Evolutionary conservation across 2,888 invertebrate genomes (phyloP).

Genomic region (Rhabditoides inermis): DNA sequence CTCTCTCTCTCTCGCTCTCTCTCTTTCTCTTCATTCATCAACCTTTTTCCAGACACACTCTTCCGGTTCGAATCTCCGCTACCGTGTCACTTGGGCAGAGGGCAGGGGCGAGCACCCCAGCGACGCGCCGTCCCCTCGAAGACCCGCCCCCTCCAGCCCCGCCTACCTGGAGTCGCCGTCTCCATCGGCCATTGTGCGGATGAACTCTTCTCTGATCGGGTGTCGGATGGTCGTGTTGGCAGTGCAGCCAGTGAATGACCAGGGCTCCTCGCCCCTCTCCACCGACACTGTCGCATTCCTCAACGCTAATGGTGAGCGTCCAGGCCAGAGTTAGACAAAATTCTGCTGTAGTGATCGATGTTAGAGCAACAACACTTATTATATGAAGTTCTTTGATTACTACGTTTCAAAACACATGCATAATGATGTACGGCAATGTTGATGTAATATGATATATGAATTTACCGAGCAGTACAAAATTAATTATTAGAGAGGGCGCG

Average conservation of each 20-base stretch:
- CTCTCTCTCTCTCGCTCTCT: no score
- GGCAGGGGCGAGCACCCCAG: no score
- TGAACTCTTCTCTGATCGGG: slow-evolving; percentile 16
- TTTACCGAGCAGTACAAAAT: no score
- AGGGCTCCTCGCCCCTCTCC: slow-evolving; percentile 30
- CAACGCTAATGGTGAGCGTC: slow-evolving; percentile 18
- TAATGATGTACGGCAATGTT: no score
- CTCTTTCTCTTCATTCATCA: not conserved
- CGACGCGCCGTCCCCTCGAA: no score
- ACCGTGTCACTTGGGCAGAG: slow-evolving; percentile 42
- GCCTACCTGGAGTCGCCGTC: slow-evolving; percentile 22
- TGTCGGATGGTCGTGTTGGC: slow-evolving; percentile 37
- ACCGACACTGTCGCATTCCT: slow-evolving; percentile 41
- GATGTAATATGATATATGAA: no score
- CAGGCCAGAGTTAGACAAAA: not conserved
- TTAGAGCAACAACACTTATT: no score
- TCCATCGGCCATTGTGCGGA: slow-evolving; percentile 21
- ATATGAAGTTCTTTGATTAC: no score
- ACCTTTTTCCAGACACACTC: slow-evolving; percentile 8
- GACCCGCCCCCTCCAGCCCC: no score
- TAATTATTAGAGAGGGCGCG: no score
- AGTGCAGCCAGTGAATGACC: slow-evolving; percentile 40
- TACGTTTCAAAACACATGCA: no score
- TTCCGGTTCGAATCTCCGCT: slow-evolving; percentile 37
- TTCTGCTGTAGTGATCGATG: not conserved